These are phyloP conservation scores for Etheostoma perlongum DNA, from an alignment of 2,797 vertebrate species.

Conservation along the genomic window DNA sequence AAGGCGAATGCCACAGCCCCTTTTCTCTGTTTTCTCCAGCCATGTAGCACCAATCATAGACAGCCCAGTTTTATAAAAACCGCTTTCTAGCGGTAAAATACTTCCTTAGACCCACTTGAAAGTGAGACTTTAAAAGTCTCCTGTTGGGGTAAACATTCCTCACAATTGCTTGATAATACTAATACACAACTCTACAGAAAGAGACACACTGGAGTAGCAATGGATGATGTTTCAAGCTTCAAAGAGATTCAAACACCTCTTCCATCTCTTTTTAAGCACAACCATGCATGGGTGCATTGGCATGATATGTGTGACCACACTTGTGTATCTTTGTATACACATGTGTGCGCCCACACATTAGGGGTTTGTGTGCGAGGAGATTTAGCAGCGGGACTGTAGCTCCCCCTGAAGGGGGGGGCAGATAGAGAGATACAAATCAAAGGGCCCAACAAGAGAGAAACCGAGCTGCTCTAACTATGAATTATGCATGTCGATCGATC, in stretches of 20 bases:
- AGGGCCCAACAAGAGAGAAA: constrained; percentile 58
- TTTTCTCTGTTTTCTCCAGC: too few relatives aligned
- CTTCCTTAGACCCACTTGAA: too few relatives aligned
- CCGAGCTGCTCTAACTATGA: constrained; percentile 75
- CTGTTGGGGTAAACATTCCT: constrained; percentile 6
- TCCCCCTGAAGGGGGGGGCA: constrained; percentile 39
- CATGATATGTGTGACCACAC: constrained; percentile 12
- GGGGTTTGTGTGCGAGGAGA: constrained; percentile 46
- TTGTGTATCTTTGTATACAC: constrained; percentile 16
- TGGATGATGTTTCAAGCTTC: constrained; percentile 39
- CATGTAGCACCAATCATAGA: too few relatives aligned
- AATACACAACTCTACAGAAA: constrained; percentile 36
- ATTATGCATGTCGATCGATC: constrained; percentile 85
- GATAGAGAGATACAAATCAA: constrained; percentile 72
- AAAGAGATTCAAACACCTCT: constrained; percentile 31
- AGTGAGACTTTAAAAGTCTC: too few relatives aligned
- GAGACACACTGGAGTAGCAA: constrained; percentile 29
- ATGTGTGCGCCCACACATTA: constrained; percentile 45
- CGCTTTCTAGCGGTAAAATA: too few relatives aligned
- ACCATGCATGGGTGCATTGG: constrained; percentile 17
- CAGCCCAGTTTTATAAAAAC: too few relatives aligned
- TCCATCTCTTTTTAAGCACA: constrained; percentile 6
- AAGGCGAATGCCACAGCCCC: too few relatives aligned
- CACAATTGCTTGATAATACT: constrained; percentile 32
- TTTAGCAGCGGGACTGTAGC: constrained; percentile 60